These are phyloP conservation scores for Calyptomena viridis DNA, from an alignment of 2,113 vertebrate species.

Conservation along the genomic window DNA sequence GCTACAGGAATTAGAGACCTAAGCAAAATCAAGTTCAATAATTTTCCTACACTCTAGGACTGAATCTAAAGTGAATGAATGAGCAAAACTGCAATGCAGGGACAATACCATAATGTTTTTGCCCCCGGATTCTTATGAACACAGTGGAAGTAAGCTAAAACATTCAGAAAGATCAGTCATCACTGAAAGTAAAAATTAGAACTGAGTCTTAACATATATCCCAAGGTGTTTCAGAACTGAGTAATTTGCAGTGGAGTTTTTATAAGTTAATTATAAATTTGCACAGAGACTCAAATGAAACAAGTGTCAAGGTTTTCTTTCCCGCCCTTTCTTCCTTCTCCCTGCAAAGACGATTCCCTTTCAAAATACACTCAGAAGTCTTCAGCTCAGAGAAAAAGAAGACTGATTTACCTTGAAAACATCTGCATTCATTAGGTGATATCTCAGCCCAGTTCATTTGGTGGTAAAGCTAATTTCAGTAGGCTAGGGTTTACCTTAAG, in stretches of 20 bases:
- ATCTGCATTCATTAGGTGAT: background rate
- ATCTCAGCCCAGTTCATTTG: background rate
- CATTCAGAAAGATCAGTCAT: background rate
- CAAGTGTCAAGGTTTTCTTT: background rate
- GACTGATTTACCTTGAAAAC: background rate
- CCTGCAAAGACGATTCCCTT: background rate
- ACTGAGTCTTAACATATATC: background rate
- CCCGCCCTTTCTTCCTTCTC: background rate
- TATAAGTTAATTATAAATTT: background rate
- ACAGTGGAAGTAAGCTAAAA: background rate
- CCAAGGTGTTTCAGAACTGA: background rate
- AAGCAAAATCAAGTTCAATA: slow-evolving; percentile 72
- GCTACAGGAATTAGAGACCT: slow-evolving; percentile 64
- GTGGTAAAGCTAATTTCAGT: background rate
- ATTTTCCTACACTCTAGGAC: slow-evolving; percentile 52
- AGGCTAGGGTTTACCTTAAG: background rate
- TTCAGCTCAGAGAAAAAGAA: background rate
- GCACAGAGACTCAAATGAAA: background rate
- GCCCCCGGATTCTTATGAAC: background rate
- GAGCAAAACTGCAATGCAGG: slow-evolving; percentile 62
- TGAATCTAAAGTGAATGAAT: slow-evolving; percentile 65
- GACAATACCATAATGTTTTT: background rate
- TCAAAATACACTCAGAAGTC: background rate
- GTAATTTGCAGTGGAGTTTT: background rate
- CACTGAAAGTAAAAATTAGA: slow-evolving; percentile 7